Percentiles rank a stretch among this genome's conserved stretches.
Evolutionary conservation across 1,140 invertebrate genomes (phyloP).

Genomic region (Eupeodes corollae): DNA sequence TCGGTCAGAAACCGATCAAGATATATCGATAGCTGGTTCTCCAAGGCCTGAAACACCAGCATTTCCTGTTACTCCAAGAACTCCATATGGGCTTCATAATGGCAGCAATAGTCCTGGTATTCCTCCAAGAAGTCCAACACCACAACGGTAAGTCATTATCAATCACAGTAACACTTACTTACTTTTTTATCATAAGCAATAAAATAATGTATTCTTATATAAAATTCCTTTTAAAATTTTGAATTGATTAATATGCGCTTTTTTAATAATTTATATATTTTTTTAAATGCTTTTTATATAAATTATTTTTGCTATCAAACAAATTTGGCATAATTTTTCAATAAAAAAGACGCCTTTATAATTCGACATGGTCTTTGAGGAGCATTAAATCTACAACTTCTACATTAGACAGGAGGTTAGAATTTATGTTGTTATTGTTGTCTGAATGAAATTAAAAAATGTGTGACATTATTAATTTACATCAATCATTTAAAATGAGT

Average conservation of each 20-base stretch:
- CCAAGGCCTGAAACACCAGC: constrained; percentile 73
- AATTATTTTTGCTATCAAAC: too few relatives aligned
- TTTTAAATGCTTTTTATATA: too few relatives aligned
- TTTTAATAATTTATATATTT: too few relatives aligned
- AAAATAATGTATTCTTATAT: too few relatives aligned
- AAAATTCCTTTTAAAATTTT: too few relatives aligned
- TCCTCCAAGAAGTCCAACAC: constrained; percentile 60
- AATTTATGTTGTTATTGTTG: not conserved
- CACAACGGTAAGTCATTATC: constrained; percentile 46
- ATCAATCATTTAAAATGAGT: too few relatives aligned
- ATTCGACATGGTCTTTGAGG: constrained; percentile 7
- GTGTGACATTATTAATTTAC: too few relatives aligned
- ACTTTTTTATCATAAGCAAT: too few relatives aligned
- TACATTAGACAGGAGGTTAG: constrained; percentile 6
- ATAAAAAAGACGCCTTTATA: not conserved
- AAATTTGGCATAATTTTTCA: not conserved
- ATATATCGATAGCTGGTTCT: constrained; percentile 26
- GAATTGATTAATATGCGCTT: not conserved
- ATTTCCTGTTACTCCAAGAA: constrained; percentile 79
- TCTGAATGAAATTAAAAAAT: not conserved
- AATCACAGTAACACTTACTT: constrained; percentile 3
- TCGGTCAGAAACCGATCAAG: constrained; percentile 46
- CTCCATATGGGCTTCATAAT: constrained; percentile 52
- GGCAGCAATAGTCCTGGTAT: constrained; percentile 37
- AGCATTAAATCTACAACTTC: constrained; percentile 4